These are phyloP conservation scores for Drosophila paucipuncta DNA, from an alignment of 2,888 invertebrate species.

Conservation along the genomic window DNA sequence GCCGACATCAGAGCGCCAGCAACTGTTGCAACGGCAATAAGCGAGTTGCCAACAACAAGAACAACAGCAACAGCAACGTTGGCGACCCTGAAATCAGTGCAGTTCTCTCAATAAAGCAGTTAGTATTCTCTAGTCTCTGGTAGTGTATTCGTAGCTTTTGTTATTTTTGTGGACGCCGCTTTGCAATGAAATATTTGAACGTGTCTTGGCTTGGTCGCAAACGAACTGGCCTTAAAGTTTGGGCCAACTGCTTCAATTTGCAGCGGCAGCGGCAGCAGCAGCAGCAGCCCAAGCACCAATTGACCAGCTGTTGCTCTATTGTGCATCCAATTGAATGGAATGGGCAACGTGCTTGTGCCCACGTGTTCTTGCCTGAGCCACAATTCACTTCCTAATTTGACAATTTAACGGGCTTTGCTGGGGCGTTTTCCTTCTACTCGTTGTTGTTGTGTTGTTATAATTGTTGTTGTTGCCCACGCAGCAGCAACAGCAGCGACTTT, in stretches of 20 bases:
- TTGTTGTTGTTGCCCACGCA: constrained; percentile 39
- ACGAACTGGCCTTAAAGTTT: constrained; percentile 9
- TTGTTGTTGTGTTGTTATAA: neutral
- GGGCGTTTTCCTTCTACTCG: constrained; percentile 11
- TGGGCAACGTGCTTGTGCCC: constrained; percentile 19
- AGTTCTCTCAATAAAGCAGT: constrained; percentile 19
- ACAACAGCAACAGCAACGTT: constrained; percentile 8
- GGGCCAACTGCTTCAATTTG: constrained; percentile 25
- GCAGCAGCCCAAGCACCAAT: constrained; percentile 20
- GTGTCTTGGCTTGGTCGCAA: constrained; percentile 30
- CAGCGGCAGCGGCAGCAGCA: neutral
- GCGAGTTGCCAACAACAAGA: constrained; percentile 43
- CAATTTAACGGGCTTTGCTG: constrained; percentile 55
- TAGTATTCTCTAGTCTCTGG: constrained; percentile 2
- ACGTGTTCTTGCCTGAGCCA: constrained; percentile 26
- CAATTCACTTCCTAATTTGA: constrained; percentile 61
- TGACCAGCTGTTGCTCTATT: constrained; percentile 52
- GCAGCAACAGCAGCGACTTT: constrained; percentile 4
- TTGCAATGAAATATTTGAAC: constrained; percentile 46
- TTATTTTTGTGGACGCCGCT: constrained; percentile 29
- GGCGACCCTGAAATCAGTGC: constrained; percentile 74
- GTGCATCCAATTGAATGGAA: constrained; percentile 37
- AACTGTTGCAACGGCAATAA: constrained; percentile 30
- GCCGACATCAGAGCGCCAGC: constrained; percentile 13
- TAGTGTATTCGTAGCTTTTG: neutral